Evolutionary conservation across 2,113 vertebrate genomes (phyloP).

Genomic region (Aramus guarauna): DNA sequence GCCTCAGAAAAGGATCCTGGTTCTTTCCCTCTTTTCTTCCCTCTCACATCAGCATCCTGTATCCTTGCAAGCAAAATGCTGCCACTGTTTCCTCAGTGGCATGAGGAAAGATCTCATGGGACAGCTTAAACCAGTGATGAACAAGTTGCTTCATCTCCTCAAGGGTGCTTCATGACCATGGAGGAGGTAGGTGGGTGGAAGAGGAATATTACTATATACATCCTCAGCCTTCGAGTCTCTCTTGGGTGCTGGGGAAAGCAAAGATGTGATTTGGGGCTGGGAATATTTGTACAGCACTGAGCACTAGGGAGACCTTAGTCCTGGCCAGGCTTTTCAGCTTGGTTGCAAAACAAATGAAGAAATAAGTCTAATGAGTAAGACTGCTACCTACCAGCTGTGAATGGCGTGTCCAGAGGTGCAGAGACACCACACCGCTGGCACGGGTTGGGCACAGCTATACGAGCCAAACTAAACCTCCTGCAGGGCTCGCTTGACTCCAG

Average conservation of each 20-base stretch:
- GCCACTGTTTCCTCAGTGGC: accelerated
- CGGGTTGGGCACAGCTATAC: accelerated
- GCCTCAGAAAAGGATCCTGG: neutral
- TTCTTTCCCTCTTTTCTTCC: neutral
- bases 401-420: neutral
- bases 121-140: neutral
- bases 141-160: neutral
- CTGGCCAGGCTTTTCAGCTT: neutral
- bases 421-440: neutral
- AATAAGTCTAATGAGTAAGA: neutral
- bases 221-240: neutral
- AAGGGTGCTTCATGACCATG: accelerated
- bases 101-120: neutral
- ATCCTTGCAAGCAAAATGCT: accelerated
- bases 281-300: neutral
- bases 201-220: neutral
- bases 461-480: neutral
- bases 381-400: neutral
- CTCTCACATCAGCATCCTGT: neutral
- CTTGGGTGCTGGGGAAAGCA: neutral
- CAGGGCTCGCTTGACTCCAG: neutral
- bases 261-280: neutral
- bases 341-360: neutral
- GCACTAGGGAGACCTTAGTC: neutral
- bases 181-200: neutral